Evolutionary conservation across 2,888 invertebrate genomes (phyloP), one percentile per base, ranked within the genome.

Genomic region (Hylaea fasciaria): DNA sequence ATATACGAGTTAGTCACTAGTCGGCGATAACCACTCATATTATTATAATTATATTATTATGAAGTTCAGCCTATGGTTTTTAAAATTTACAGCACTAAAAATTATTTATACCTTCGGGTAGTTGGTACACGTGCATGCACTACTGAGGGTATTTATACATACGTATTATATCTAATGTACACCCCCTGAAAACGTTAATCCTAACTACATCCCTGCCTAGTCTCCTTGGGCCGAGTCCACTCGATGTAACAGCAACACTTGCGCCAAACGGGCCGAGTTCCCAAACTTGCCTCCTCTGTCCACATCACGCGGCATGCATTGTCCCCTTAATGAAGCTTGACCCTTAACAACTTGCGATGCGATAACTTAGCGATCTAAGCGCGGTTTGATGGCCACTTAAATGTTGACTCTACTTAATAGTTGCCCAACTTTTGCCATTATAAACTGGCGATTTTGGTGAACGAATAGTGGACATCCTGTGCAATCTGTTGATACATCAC

Each of bases 291-390:
- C 53, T 59, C 78, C 80, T 77, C 80, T 74, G 74, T 76, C 76
- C 80, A 81, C 85, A 83, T 89, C 89, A 86, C 80, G 78, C 77
- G 69, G 70, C 85, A 83, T 89, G 89, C 87, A 87, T 86, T 83
- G 88, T 83, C 82, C 83, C 79, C 86, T 85, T 91, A 91, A 92
- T 92, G 91, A 90, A 90, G 90, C 86, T 78, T 74, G 72, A 73
- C 77, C 77, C 74, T 66, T 76, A 77, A 77, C 80, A 82, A 88
- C 83, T 87, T 88, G 63, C 62, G 65, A 68, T 82, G 78, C 79
- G 80, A 86, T 86, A 87, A 91, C 81, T 91, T 89, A 87, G 83
- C 83, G 77, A 82, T 83, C 83, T 87, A 85, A 90, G 84, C 86
- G 78, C 73, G 80, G 77, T 89, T 88, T 91, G 91, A 91, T 91